A percentile compares a stretch with the other conserved stretches of the same genome.
phyloP scores from a whole-genome alignment of 1,140 invertebrate species.

The Drosophila elegans region DNA sequence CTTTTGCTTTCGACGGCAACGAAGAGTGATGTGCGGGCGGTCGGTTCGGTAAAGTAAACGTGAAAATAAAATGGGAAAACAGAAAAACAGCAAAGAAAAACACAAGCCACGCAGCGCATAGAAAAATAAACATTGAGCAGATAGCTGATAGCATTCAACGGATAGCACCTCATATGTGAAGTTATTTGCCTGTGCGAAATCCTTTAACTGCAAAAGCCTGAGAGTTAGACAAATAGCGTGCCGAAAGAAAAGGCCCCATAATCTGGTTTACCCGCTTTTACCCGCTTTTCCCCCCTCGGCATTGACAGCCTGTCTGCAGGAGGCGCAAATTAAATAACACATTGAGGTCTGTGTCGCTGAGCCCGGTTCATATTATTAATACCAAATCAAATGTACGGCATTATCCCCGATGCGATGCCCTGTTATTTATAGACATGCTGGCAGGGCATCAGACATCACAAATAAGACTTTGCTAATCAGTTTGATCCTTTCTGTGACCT shows the following conservation, averaged over 20 bases:
- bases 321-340: slow-evolving; percentile 80
- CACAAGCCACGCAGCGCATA: slow-evolving; percentile 59
- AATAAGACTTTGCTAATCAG: slow-evolving; percentile 77
- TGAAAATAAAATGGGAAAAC: slow-evolving; percentile 63
- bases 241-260: slow-evolving; percentile 57
- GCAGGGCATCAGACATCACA: slow-evolving; percentile 11
- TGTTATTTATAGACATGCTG: slow-evolving; percentile 31
- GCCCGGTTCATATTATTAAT: slow-evolving; percentile 77
- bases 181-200: slow-evolving; percentile 70
- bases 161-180: slow-evolving; percentile 54
- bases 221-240: slow-evolving; percentile 78
- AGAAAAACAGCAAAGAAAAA: slow-evolving; percentile 63
- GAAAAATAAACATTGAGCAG: slow-evolving; percentile 72
- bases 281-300: background rate
- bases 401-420: slow-evolving; percentile 17
- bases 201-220: slow-evolving; percentile 76
- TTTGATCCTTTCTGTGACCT: slow-evolving; percentile 76
- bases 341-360: slow-evolving; percentile 47
- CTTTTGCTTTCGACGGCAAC: slow-evolving; percentile 51
- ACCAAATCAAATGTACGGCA: slow-evolving; percentile 59
- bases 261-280: slow-evolving; percentile 20
- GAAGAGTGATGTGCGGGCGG: slow-evolving; percentile 15
- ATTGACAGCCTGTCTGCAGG: slow-evolving; percentile 58
- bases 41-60: slow-evolving; percentile 46
- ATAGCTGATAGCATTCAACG: slow-evolving; percentile 18